These are phyloP conservation scores for Dione juno DNA, from an alignment of 2,888 invertebrate species.

Conservation along the genomic window DNA sequence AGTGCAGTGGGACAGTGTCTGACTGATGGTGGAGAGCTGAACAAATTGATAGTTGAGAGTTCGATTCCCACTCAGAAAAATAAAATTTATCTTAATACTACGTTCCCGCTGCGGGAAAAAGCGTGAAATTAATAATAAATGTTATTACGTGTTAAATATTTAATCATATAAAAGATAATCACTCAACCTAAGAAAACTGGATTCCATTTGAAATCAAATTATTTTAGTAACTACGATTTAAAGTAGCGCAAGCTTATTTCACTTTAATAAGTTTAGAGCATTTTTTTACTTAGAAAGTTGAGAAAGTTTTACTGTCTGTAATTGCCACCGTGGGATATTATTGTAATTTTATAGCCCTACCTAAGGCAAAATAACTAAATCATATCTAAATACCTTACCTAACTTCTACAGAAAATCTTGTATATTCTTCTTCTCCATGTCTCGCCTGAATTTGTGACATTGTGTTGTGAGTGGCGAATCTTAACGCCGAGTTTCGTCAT, in stretches of 20 bases:
- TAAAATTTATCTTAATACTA: too few relatives aligned
- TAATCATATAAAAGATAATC: neutral
- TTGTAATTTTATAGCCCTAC: neutral
- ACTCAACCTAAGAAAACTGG: neutral
- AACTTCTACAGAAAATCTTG: too few relatives aligned
- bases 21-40: too few relatives aligned
- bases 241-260: slow-evolving; percentile 6
- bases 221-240: neutral
- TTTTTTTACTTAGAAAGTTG: slow-evolving; percentile 10
- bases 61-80: too few relatives aligned
- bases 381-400: too few relatives aligned
- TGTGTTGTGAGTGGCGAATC: neutral
- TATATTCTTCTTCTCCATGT: too few relatives aligned
- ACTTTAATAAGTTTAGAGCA: neutral
- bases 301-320: slow-evolving; percentile 34
- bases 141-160: too few relatives aligned
- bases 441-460: neutral
- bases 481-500: neutral
- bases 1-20: too few relatives aligned
- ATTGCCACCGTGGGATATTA: neutral
- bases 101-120: too few relatives aligned
- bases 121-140: too few relatives aligned
- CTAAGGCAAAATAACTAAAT: too few relatives aligned
- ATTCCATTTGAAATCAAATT: neutral
- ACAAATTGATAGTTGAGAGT: too few relatives aligned